Evolutionary conservation across 2,113 vertebrate genomes (phyloP).

Genomic region (Ramphastos sulfuratus): DNA sequence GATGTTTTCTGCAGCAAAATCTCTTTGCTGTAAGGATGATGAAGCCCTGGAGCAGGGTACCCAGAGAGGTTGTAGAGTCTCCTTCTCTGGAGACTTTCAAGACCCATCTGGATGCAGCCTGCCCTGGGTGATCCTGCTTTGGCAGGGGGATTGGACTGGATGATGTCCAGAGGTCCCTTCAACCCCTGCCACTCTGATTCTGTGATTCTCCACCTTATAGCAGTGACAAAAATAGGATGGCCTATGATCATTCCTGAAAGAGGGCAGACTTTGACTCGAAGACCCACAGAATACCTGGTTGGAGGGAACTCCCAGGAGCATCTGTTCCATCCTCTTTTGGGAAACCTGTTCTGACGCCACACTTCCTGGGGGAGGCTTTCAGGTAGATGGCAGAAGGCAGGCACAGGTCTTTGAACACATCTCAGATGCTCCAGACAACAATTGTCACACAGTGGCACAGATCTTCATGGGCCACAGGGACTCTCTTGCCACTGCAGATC

Average conservation of each 20-base stretch:
- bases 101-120: too few species aligned
- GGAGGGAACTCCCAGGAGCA: too few species aligned
- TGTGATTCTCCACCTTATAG: neutral
- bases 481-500: neutral
- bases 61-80: too few species aligned
- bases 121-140: too few species aligned
- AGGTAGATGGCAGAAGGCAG: neutral
- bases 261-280: neutral
- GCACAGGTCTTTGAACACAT: neutral
- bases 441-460: neutral
- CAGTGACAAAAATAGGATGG: neutral
- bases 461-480: neutral
- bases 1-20: neutral
- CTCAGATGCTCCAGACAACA: neutral
- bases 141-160: too few species aligned
- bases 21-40: too few species aligned
- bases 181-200: too few species aligned
- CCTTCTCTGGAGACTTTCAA: too few species aligned
- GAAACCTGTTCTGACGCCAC: neutral
- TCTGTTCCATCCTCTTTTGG: too few species aligned
- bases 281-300: too few species aligned
- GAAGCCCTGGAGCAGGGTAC: too few species aligned
- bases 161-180: too few species aligned
- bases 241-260: neutral
- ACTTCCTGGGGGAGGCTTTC: neutral